Percentiles rank a stretch among this genome's conserved stretches.
Conservation (phyloP, 2,888 invertebrate species). For the Salpingus planirostris region DNA sequence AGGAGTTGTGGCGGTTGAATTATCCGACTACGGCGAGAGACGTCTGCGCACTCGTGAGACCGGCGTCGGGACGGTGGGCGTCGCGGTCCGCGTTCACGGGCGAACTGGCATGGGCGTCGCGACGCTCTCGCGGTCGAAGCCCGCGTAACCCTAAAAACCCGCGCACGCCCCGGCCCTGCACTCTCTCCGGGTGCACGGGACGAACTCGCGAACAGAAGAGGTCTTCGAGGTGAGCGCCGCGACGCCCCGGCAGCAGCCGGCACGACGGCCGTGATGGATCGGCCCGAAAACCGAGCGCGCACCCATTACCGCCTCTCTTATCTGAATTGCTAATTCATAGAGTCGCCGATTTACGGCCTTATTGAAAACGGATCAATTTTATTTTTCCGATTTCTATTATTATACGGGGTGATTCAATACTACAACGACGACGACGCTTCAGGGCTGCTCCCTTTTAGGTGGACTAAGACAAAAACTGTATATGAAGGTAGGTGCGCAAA, state of each 20-base stretch:
- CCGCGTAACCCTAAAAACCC: constrained; percentile 13
- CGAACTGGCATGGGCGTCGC: constrained; percentile 21
- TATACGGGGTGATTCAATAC: too few species aligned
- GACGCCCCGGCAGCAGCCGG: too few species aligned
- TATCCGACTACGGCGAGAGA: too few species aligned
- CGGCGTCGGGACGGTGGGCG: constrained; percentile 1
- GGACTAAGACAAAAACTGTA: too few species aligned
- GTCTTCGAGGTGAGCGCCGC: not conserved
- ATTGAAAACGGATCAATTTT: constrained; percentile 2
- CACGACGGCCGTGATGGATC: constrained; percentile 1
- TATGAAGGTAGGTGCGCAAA: too few species aligned
- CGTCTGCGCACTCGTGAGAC: too few species aligned
- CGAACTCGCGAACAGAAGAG: constrained; percentile 13
- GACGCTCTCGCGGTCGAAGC: constrained; percentile 18
- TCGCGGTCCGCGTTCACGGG: constrained; percentile 15
- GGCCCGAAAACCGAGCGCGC: constrained; percentile 4
- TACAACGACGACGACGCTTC: too few species aligned
- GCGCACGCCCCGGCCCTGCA: constrained; percentile 18
- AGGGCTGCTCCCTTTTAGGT: too few species aligned
- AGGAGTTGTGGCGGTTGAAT: too few species aligned
- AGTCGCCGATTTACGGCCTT: not conserved
- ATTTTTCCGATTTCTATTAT: not conserved
- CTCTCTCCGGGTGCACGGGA: too few species aligned
- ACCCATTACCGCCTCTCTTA: too few species aligned
- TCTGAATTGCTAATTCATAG: constrained; percentile 1